These are phyloP conservation scores for Casuarius casuarius DNA, from an alignment of 2,113 vertebrate species.

Conservation along the genomic window DNA sequence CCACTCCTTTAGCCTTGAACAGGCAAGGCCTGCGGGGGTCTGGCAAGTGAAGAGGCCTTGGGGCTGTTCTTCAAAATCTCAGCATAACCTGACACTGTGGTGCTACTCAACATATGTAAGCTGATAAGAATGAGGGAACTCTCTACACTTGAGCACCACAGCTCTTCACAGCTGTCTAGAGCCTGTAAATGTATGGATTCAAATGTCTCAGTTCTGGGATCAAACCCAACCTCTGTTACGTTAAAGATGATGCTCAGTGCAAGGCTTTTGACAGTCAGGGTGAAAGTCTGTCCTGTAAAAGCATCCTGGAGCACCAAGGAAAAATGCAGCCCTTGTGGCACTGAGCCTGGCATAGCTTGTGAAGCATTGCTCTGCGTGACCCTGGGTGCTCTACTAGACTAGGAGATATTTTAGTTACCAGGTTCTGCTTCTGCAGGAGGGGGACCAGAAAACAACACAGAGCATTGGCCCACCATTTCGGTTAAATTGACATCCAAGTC, in stretches of 20 bases:
- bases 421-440: accelerated
- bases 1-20: not conserved
- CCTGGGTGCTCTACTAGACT: not conserved
- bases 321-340: not conserved
- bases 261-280: not conserved
- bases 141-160: not conserved
- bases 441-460: not conserved
- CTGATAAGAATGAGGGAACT: not conserved
- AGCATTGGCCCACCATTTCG: not conserved
- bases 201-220: not conserved
- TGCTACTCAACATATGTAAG: not conserved
- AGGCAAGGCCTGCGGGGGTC: not conserved
- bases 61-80: not conserved
- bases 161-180: not conserved
- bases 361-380: accelerated
- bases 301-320: not conserved
- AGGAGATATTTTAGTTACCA: not conserved
- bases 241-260: not conserved
- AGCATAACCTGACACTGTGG: not conserved
- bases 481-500: accelerated
- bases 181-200: not conserved
- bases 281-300: not conserved
- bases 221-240: not conserved
- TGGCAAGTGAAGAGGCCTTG: not conserved
- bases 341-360: not conserved